Evolutionary conservation across 1,140 invertebrate genomes (phyloP), one percentile per base, ranked within the genome.

Genomic region (Camponotus vicinus): DNA sequence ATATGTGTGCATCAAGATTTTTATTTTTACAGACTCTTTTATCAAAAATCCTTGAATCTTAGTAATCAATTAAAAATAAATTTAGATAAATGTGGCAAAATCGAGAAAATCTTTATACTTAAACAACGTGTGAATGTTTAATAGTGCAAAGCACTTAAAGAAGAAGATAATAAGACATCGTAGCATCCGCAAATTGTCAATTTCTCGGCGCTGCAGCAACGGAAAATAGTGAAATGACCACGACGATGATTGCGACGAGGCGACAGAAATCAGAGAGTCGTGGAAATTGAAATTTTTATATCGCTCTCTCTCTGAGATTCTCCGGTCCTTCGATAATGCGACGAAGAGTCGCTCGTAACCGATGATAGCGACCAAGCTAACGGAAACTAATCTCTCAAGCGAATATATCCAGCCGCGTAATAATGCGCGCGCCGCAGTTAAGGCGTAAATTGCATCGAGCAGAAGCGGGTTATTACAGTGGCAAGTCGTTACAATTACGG

Each of bases 401-500:
- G 37, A 63, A 70, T 76, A 76, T 84, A 45, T 57, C 13, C 45
- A 21, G 4, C 5, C 3, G 15, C 7, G 11, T 67, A 52, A 49
- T 78, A 66, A 78, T 32, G 40, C 78, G 52, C 9, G 27, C 1
- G n/a, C 7, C 3, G 71, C 57, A 77, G 45, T 77, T 59, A 55
- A 57, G 34, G 9, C 67, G 40, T 42, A 85, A 85, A 89, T 89
- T 85, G 63, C 40, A 15, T 45, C 32, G 40, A 45, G 69, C n/a
- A 75, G 67, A 77, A 49, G 70, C 55, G 86, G 71, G 77, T 87
- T 86, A 86, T 84, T 86, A 84, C 34, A 57, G 21, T 11, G 55
- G 64, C 77, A 89, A 71, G 85, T 86, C 64, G 67, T 86, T 90
- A 75, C 78, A 89, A 90, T 89, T 87, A 86, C 78, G 67, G 1